Evolutionary conservation across 2,888 invertebrate species (phyloP).

Genomic region (Spilosoma lubricipeda): DNA sequence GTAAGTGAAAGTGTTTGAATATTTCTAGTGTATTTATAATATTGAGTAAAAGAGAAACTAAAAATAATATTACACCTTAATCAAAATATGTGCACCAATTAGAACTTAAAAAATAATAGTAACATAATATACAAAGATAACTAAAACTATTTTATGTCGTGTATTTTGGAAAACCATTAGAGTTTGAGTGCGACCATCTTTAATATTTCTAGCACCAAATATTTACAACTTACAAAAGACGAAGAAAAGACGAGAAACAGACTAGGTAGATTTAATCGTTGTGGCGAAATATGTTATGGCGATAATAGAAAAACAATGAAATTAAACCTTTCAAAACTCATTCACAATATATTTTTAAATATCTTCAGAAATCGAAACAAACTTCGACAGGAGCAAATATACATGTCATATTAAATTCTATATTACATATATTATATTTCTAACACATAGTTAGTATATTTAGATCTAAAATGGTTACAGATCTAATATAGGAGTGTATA

Average conservation of each 20-base stretch:
- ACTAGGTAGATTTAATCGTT: constrained; percentile 74
- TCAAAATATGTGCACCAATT: constrained; percentile 41
- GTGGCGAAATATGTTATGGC: constrained; percentile 68
- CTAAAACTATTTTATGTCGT: constrained; percentile 35
- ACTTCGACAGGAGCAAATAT: constrained; percentile 20
- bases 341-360: constrained; percentile 5
- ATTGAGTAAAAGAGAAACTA: constrained; percentile 19
- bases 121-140: constrained; percentile 61
- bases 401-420: constrained; percentile 26
- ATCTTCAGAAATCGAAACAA: constrained; percentile 11
- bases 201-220: constrained; percentile 69
- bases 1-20: neutral
- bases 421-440: constrained; percentile 32
- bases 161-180: constrained; percentile 23
- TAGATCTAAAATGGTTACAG: constrained; percentile 28
- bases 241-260: constrained; percentile 66
- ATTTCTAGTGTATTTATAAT: neutral
- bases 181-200: constrained; percentile 55
- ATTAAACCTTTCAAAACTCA: constrained; percentile 3
- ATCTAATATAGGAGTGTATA: constrained; percentile 29
- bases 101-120: constrained; percentile 34
- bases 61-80: constrained; percentile 15
- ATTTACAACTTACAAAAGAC: constrained; percentile 60
- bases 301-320: constrained; percentile 30
- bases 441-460: constrained; percentile 43